A percentile compares a stretch with the other conserved stretches of the same genome.
Conservation (phyloP, 2,888 invertebrate species). For the Dolomedes plantarius region DNA sequence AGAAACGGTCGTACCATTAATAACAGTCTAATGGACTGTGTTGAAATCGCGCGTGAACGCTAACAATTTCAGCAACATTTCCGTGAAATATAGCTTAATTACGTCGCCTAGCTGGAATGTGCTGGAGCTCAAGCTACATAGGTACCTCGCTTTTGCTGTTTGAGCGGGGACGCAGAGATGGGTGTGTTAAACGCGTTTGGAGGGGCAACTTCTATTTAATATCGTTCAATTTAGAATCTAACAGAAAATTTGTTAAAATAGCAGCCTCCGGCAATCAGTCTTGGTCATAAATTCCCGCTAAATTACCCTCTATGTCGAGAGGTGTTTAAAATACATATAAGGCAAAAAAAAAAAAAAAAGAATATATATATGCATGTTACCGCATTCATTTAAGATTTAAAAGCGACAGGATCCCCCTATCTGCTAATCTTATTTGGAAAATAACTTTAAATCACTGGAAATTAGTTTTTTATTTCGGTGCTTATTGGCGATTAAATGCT, state of each 20-base stretch:
- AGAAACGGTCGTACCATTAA: conserved; percentile 70
- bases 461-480: conserved; percentile 56
- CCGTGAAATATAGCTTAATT: conserved; percentile 72
- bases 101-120: conserved; percentile 28
- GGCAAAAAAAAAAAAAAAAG: conserved; percentile 7
- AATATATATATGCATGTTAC: not conserved
- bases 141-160: conserved; percentile 31
- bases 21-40: conserved; percentile 70
- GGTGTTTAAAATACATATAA: conserved; percentile 57
- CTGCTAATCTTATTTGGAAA: conserved; percentile 67
- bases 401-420: conserved; percentile 32
- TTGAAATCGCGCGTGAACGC: conserved; percentile 70
- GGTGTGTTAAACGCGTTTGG: conserved; percentile 65
- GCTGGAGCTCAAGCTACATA: conserved; percentile 33
- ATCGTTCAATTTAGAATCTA: conserved; percentile 68
- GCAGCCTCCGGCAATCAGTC: conserved; percentile 59
- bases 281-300: conserved; percentile 66
- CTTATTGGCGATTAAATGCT: conserved; percentile 53
- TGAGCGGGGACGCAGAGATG: conserved; percentile 39
- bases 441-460: conserved; percentile 69
- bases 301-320: conserved; percentile 54
- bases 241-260: conserved; percentile 69
- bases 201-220: conserved; percentile 70
- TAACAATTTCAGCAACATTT: conserved; percentile 70
- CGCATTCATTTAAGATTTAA: conserved; percentile 37